These are phyloP conservation scores for Brachionus paranguensis DNA, from an alignment of 1,140 invertebrate species.

Conservation along the genomic window DNA sequence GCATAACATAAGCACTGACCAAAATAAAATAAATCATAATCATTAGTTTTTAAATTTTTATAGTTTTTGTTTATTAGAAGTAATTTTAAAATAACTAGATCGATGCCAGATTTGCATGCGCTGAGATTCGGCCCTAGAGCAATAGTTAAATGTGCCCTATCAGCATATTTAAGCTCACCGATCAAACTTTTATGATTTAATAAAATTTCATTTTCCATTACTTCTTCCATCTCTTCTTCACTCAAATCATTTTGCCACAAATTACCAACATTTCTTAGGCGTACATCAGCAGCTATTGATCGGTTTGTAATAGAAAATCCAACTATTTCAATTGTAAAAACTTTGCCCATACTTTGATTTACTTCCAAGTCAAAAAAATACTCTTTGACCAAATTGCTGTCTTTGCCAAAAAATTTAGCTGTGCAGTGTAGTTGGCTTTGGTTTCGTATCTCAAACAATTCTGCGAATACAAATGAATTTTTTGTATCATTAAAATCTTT, in stretches of 20 bases:
- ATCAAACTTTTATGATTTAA: background rate
- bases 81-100: constrained; percentile 4
- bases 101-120: background rate
- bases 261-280: background rate
- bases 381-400: background rate
- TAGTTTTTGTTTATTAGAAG: background rate
- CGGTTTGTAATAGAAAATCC: background rate
- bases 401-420: constrained; percentile 4
- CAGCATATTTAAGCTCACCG: background rate
- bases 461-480: background rate
- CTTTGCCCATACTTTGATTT: background rate
- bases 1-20: background rate
- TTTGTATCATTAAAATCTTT: background rate
- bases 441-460: background rate
- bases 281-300: background rate
- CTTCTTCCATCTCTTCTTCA: background rate
- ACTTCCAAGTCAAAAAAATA: constrained; percentile 1
- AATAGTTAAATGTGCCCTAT: constrained; percentile 10
- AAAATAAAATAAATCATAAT: constrained; percentile 19
- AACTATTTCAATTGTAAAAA: background rate
- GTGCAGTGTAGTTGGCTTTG: constrained; percentile 19
- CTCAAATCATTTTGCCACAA: constrained; percentile 30
- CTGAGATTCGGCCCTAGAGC: background rate
- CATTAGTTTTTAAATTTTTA: background rate
- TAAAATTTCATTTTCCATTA: background rate